Evolutionary conservation across 2,113 vertebrate genomes (phyloP).

Genomic region (Poeciliopsis prolifica): DNA sequence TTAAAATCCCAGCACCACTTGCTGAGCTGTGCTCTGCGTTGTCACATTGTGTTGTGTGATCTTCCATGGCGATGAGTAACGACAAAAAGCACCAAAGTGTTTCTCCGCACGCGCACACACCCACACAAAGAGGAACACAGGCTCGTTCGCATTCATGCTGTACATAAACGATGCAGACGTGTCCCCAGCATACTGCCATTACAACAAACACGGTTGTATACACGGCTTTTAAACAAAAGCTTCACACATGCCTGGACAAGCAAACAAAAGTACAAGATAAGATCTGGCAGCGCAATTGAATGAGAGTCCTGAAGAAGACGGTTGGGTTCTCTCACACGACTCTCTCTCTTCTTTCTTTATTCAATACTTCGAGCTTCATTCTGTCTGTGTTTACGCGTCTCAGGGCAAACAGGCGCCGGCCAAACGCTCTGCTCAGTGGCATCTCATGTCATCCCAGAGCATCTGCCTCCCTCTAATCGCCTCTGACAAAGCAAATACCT

Average conservation of each 20-base stretch:
- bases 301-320: conserved; percentile 18
- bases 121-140: not conserved
- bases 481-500: conserved; percentile 72
- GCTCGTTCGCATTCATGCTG: not conserved
- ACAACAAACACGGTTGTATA: conserved; percentile 16
- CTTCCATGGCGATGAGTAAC: conserved; percentile 51
- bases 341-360: too few species aligned
- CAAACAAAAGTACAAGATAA: conserved; percentile 51
- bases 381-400: conserved; percentile 59
- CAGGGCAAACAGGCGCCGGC: conserved; percentile 54
- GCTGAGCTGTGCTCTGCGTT: conserved; percentile 56
- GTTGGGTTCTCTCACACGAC: too few species aligned
- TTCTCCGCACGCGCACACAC: conserved; percentile 6
- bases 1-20: conserved; percentile 67
- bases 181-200: conserved; percentile 1
- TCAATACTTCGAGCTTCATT: conserved; percentile 48
- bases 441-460: conserved; percentile 62
- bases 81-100: conserved; percentile 51
- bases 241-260: conserved; percentile 43
- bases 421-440: conserved; percentile 48
- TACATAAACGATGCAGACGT: conserved; percentile 24
- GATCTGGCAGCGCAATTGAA: conserved; percentile 50
- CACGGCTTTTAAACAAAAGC: conserved; percentile 15
- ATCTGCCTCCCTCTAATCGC: conserved; percentile 69
- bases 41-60: conserved; percentile 64